A percentile compares a stretch with the other conserved stretches of the same genome.
Conservation (phyloP, 2,888 invertebrate species). For the Adelognathus sp. region DNA sequence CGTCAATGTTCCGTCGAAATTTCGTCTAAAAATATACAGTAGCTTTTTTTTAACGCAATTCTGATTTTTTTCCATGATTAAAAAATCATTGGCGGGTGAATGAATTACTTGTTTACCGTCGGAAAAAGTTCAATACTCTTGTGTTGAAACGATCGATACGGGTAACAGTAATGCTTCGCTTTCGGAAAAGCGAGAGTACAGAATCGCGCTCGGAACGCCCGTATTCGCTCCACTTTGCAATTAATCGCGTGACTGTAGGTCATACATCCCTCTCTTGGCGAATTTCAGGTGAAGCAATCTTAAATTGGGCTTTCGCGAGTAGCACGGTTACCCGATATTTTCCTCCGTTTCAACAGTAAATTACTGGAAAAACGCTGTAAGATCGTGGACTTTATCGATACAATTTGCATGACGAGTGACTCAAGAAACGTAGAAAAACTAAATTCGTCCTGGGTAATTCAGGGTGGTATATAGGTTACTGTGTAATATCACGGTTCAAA, state of each 20-base stretch:
- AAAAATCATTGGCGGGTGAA: too few species aligned
- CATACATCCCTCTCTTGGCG: slow-evolving; percentile 8
- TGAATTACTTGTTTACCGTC: too few species aligned
- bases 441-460: too few species aligned
- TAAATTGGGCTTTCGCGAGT: slow-evolving; percentile 16
- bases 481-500: too few species aligned
- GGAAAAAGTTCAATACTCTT: too few species aligned
- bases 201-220: not conserved
- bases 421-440: not conserved
- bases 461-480: too few species aligned
- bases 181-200: not conserved
- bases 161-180: not conserved
- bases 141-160: not conserved
- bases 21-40: too few species aligned
- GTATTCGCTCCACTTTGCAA: slow-evolving; percentile 11
- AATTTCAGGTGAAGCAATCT: slow-evolving; percentile 6
- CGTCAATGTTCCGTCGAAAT: too few species aligned
- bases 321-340: not conserved
- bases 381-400: not conserved
- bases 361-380: not conserved
- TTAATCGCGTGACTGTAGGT: slow-evolving; percentile 31
- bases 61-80: too few species aligned
- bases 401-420: not conserved
- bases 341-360: not conserved
- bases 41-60: too few species aligned